Evolutionary conservation across 2,888 invertebrate genomes (phyloP).

Genomic region (Drosophila neutralis): DNA sequence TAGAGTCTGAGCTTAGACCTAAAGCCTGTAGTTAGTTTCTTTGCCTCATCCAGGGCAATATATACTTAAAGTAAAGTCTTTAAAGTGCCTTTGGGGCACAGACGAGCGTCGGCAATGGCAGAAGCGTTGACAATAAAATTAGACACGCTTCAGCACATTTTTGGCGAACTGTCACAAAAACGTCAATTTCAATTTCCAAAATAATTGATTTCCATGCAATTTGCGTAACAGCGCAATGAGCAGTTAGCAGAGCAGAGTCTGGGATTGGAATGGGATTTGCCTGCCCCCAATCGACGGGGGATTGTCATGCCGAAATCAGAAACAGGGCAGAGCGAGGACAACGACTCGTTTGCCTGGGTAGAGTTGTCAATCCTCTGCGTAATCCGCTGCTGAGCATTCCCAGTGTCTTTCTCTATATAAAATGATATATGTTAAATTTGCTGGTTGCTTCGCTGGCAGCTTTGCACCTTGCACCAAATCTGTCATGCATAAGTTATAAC

Average conservation of each 20-base stretch:
- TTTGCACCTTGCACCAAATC: slow-evolving; percentile 76
- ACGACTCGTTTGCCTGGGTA: slow-evolving; percentile 21
- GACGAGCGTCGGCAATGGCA: slow-evolving; percentile 9
- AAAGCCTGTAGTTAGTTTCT: slow-evolving; percentile 4
- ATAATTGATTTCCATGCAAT: slow-evolving; percentile 82
- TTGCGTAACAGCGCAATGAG: slow-evolving; percentile 74
- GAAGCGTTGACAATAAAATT: slow-evolving; percentile 69
- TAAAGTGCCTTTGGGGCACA: slow-evolving; percentile 31
- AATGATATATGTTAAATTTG: slow-evolving; percentile 60
- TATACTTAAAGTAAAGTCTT: slow-evolving; percentile 22
- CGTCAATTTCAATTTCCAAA: slow-evolving; percentile 81
- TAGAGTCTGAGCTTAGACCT: slow-evolving; percentile 21
- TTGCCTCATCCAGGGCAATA: background rate
- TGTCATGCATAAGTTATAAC: slow-evolving; percentile 80
- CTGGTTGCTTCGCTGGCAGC: slow-evolving; percentile 51
- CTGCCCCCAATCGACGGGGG: background rate
- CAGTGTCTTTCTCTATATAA: slow-evolving; percentile 12
- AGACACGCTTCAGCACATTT: slow-evolving; percentile 77
- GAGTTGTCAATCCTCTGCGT: slow-evolving; percentile 36
- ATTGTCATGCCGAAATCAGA: slow-evolving; percentile 25
- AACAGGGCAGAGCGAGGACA: slow-evolving; percentile 24
- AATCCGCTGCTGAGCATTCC: slow-evolving; percentile 30
- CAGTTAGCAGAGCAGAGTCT: slow-evolving; percentile 39
- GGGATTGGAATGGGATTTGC: background rate
- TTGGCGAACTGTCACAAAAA: slow-evolving; percentile 73